phyloP scores from a whole-genome alignment of 2,888 invertebrate genomes.

The Archips crataeganus region DNA sequence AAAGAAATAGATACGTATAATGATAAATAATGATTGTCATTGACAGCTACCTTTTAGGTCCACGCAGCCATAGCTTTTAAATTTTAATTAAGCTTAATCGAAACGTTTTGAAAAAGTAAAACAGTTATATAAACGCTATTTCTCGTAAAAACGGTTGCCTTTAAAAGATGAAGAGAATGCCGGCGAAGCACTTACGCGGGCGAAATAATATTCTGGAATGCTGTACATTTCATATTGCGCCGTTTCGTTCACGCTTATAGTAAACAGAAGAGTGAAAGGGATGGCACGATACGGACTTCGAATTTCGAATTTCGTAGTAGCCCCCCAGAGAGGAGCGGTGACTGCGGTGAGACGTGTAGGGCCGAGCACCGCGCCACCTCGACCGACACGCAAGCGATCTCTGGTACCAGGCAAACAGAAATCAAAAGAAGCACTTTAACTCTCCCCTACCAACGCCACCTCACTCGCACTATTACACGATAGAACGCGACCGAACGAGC shows the following conservation, averaged over 20 bases:
- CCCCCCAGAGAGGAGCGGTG: constrained; percentile 40
- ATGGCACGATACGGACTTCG: too few species aligned
- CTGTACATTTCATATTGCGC: background rate
- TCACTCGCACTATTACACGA: constrained; percentile 66
- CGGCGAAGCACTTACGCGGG: constrained; percentile 20
- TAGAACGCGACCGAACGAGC: constrained; percentile 61
- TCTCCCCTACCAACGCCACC: constrained; percentile 60
- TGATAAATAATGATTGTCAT: too few species aligned
- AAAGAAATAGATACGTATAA: too few species aligned
- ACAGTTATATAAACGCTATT: constrained; percentile 3
- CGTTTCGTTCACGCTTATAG: too few species aligned
- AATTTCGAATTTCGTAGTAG: too few species aligned
- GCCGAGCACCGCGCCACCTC: constrained; percentile 80
- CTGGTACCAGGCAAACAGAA: constrained; percentile 73
- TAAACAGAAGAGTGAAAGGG: too few species aligned
- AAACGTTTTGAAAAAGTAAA: background rate
- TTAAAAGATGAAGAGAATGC: constrained; percentile 20
- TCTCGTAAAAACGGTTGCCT: background rate
- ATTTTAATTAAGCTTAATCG: constrained; percentile 5
- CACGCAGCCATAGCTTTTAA: background rate
- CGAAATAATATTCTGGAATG: constrained; percentile 40
- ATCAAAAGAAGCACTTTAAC: constrained; percentile 49
- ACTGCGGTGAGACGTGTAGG: constrained; percentile 43
- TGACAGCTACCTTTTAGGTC: too few species aligned
- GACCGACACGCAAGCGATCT: constrained; percentile 84